These are phyloP conservation scores for Omphaloscelis lunosa DNA, from an alignment of 2,888 invertebrate species.

Conservation along the genomic window DNA sequence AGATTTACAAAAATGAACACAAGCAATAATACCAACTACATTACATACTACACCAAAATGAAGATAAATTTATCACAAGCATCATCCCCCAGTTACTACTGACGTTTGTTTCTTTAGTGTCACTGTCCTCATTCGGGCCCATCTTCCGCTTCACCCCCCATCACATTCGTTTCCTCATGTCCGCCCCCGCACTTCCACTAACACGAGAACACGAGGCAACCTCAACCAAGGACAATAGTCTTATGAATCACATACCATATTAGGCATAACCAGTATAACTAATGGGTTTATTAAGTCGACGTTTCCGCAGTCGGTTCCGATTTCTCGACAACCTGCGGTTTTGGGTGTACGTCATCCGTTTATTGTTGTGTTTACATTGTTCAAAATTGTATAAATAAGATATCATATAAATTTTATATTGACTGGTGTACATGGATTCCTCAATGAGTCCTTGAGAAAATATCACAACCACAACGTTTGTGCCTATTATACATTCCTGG, in stretches of 20 bases:
- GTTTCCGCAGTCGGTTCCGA: conserved; percentile 53
- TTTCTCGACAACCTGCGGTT: conserved; percentile 47
- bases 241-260: conserved; percentile 58
- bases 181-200: conserved; percentile 56
- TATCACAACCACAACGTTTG: not conserved
- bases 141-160: conserved; percentile 47
- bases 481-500: not conserved
- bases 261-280: conserved; percentile 42
- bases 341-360: conserved; percentile 28
- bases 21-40: not conserved
- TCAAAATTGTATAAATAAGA: conserved; percentile 9
- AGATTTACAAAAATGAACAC: not conserved
- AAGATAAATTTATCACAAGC: not conserved
- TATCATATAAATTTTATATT: not conserved
- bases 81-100: not conserved
- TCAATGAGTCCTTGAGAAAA: not conserved
- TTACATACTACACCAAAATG: not conserved
- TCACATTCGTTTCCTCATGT: conserved; percentile 37
- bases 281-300: conserved; percentile 53
- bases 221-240: conserved; percentile 35
- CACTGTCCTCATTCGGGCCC: not conserved
- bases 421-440: not conserved
- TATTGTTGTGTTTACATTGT: conserved; percentile 38
- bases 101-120: conserved; percentile 1
- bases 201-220: conserved; percentile 28